phyloP scores from a whole-genome alignment of 2,888 invertebrate genomes.

The Molorchus minor region DNA sequence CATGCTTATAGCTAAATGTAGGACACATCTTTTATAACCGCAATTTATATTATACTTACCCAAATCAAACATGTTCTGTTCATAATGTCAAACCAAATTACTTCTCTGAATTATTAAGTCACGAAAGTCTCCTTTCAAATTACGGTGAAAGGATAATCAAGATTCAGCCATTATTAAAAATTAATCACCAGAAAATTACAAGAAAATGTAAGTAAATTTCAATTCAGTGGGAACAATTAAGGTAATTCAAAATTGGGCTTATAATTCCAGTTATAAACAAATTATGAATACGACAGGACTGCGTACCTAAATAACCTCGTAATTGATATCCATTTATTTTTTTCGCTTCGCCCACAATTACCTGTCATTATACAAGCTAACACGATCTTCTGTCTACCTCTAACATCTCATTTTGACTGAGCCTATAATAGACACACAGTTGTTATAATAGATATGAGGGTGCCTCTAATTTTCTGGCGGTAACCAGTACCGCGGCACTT shows the following conservation, averaged over 20 bases:
- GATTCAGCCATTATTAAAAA: conserved; percentile 23
- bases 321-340: conserved; percentile 56
- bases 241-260: conserved; percentile 41
- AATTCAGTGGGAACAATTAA: conserved; percentile 38
- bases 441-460: conserved; percentile 29
- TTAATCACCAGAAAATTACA: conserved; percentile 33
- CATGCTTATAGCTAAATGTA: no score
- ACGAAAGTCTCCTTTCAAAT: no score
- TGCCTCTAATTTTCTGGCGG: background rate
- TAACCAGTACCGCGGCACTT: background rate
- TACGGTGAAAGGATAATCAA: no score
- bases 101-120: no score
- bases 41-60: no score
- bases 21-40: no score
- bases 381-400: conserved; percentile 26
- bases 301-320: conserved; percentile 54
- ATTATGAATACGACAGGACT: conserved; percentile 51
- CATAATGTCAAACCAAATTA: no score
- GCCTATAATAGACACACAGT: conserved; percentile 15
- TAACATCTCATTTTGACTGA: conserved; percentile 25
- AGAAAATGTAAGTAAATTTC: conserved; percentile 39
- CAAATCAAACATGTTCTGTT: no score
- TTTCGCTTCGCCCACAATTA: conserved; percentile 45
- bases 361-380: conserved; percentile 38
- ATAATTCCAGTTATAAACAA: conserved; percentile 49